Percentiles rank a stretch among this genome's conserved stretches.
Conservation (phyloP, 1,140 invertebrate genomes). For the Asobara japonica region DNA sequence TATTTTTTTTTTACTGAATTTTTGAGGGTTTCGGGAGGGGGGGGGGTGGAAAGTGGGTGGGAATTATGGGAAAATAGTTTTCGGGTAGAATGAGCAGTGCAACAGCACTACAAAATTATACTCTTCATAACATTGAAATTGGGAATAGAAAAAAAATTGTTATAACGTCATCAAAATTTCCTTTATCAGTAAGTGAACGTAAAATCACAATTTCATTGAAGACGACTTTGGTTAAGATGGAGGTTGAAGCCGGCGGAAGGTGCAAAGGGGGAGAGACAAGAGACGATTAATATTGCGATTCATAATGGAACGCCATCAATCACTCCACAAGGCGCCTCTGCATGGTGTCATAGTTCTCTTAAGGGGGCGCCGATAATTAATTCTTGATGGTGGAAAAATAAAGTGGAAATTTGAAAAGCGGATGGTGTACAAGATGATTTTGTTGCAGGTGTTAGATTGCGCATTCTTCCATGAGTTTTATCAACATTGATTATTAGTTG, state of each 20-base stretch:
- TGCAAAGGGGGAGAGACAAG: background rate
- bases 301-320: constrained; percentile 62
- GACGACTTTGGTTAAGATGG: background rate
- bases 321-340: constrained; percentile 33
- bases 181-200: background rate
- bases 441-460: too few relatives aligned
- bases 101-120: too few relatives aligned
- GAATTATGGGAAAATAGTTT: background rate
- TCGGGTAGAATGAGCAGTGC: too few relatives aligned
- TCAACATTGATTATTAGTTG: background rate
- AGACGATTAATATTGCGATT: constrained; percentile 60
- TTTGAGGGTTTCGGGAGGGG: background rate
- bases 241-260: background rate
- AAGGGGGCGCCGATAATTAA: constrained; percentile 50
- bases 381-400: constrained; percentile 54
- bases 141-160: too few relatives aligned
- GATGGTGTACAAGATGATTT: background rate
- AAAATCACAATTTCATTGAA: background rate
- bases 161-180: too few relatives aligned
- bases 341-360: background rate
- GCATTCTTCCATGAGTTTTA: background rate
- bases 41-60: background rate
- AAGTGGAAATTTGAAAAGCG: constrained; percentile 41
- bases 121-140: too few relatives aligned
- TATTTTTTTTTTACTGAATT: background rate